Evolutionary conservation across 2,888 invertebrate species (phyloP).

Genomic region (Drosophila tripunctata): DNA sequence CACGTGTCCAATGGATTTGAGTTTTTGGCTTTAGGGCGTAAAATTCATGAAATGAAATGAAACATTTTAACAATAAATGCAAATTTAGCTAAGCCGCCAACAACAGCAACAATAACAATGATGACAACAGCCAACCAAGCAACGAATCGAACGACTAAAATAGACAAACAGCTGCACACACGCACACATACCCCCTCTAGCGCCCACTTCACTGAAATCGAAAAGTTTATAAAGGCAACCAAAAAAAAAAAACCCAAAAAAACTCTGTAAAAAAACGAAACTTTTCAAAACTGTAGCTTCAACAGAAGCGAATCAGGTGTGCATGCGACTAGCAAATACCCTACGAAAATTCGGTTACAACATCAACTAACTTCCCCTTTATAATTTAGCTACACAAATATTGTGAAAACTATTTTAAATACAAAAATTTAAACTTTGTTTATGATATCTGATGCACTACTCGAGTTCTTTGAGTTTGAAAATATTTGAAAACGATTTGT

Average conservation of each 20-base stretch:
- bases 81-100: slow-evolving; percentile 75
- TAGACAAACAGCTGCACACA: slow-evolving; percentile 57
- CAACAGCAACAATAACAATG: slow-evolving; percentile 43
- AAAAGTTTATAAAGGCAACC: slow-evolving; percentile 68
- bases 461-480: no score
- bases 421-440: neutral
- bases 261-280: slow-evolving; percentile 18
- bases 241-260: slow-evolving; percentile 22
- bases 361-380: no score
- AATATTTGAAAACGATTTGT: no score
- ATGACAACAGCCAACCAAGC: slow-evolving; percentile 32
- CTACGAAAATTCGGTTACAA: neutral
- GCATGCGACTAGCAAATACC: slow-evolving; percentile 7
- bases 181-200: slow-evolving; percentile 17
- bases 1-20: slow-evolving; percentile 48
- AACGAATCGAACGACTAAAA: slow-evolving; percentile 52
- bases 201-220: slow-evolving; percentile 28
- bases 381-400: no score
- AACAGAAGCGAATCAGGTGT: slow-evolving; percentile 6
- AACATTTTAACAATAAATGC: slow-evolving; percentile 77
- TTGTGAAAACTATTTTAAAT: neutral
- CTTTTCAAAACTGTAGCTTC: slow-evolving; percentile 47
- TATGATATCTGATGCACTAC: no score
- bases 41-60: slow-evolving; percentile 74
- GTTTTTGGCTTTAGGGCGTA: slow-evolving; percentile 15